Evolutionary conservation across 2,113 vertebrate species (phyloP).

Genomic region (Falcunculus frontatus): DNA sequence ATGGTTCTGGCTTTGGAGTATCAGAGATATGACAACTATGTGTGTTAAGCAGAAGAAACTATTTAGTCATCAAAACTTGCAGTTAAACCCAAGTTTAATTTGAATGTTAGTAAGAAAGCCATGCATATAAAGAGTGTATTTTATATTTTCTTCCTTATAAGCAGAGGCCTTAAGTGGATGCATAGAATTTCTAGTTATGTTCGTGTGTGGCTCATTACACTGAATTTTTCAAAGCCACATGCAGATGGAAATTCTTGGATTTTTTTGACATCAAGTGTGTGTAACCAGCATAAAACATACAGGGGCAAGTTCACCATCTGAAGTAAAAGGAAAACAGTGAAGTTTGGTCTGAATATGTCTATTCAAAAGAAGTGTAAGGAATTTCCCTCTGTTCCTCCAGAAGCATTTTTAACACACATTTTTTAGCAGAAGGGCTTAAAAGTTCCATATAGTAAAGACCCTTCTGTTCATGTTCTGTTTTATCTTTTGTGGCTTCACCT

Average conservation of each 20-base stretch:
- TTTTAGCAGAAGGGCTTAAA: neutral
- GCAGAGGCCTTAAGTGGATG: neutral
- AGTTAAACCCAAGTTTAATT: neutral
- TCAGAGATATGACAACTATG: constrained; percentile 39
- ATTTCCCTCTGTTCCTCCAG: neutral
- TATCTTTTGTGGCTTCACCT: neutral
- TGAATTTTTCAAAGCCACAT: neutral
- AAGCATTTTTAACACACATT: neutral
- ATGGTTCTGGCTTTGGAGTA: constrained; percentile 46
- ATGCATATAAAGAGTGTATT: neutral
- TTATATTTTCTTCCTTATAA: neutral
- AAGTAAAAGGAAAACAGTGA: neutral
- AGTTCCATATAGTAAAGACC: neutral
- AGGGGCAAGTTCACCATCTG: neutral
- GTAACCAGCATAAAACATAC: neutral
- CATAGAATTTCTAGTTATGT: neutral
- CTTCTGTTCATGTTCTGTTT: neutral
- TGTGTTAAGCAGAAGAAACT: constrained; percentile 8
- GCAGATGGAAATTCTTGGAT: neutral
- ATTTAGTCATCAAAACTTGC: neutral
- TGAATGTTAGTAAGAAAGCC: neutral
- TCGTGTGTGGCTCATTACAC: neutral
- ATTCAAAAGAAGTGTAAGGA: neutral
- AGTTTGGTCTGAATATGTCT: neutral
- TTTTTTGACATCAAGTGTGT: fast-evolving